Conservation (phyloP, 2,888 invertebrate genomes). For the Plagodis pulveraria region DNA sequence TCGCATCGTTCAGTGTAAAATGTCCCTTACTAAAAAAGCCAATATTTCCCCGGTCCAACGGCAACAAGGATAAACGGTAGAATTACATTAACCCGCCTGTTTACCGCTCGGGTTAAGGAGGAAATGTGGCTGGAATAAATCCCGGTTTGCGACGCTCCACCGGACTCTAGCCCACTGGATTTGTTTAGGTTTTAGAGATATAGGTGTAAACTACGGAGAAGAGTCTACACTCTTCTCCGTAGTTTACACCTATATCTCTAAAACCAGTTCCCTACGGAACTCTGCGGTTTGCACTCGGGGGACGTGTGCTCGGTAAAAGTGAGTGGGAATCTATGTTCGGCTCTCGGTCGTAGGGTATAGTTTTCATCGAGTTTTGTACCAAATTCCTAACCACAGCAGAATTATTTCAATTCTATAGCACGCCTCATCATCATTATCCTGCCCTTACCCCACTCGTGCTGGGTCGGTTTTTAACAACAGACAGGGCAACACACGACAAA, state of each 20-base stretch:
- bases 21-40: constrained; percentile 27
- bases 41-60: constrained; percentile 33
- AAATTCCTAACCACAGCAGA: no score
- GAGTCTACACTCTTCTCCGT: background rate
- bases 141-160: constrained; percentile 34
- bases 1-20: constrained; percentile 20
- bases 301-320: no score
- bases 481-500: no score
- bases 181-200: constrained; percentile 24
- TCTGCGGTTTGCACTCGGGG: no score
- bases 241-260: constrained; percentile 9
- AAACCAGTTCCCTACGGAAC: no score
- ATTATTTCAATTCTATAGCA: no score
- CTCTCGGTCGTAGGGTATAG: no score
- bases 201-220: constrained; percentile 3
- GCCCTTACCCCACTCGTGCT: no score
- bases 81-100: constrained; percentile 46
- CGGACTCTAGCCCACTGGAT: constrained; percentile 28
- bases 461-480: no score
- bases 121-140: constrained; percentile 41
- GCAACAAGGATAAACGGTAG: constrained; percentile 45
- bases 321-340: no score
- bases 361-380: no score
- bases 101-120: constrained; percentile 39
- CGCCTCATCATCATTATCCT: no score